A percentile compares a stretch with the other conserved stretches of the same genome.
phyloP scores from a whole-genome alignment of 2,113 vertebrate species.

The Lasiurus borealis region DNA sequence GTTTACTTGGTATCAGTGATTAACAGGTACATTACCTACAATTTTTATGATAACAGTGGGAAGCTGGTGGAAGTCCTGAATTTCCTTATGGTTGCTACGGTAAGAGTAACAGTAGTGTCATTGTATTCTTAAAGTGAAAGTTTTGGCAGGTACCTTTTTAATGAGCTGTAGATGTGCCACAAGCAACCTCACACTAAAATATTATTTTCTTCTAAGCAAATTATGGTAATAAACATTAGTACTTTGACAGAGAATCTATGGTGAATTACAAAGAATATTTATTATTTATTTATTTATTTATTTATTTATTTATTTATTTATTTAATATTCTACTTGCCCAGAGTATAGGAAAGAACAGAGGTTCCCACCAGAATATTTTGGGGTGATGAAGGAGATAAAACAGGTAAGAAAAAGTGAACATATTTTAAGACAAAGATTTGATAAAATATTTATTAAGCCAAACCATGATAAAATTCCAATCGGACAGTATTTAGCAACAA shows the following conservation, averaged over 20 bases:
- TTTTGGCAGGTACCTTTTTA: background rate
- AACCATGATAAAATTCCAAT: background rate
- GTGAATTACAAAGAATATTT: conserved; percentile 11
- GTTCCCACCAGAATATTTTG: background rate
- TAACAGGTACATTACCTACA: conserved; percentile 23
- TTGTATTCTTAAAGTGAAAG: conserved; percentile 4
- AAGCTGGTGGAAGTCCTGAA: background rate
- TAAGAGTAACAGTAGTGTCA: background rate
- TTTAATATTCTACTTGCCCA: background rate
- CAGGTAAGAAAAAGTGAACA: background rate
- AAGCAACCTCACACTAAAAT: conserved; percentile 5
- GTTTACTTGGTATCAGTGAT: conserved; percentile 21
- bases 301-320: background rate
- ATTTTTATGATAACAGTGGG: conserved; percentile 22
- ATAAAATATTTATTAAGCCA: conserved; percentile 6
- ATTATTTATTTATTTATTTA: background rate
- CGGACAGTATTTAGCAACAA: background rate
- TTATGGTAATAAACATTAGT: conserved; percentile 19
- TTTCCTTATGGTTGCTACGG: background rate
- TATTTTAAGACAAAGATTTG: conserved; percentile 39
- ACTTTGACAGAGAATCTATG: background rate
- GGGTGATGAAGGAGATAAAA: background rate
- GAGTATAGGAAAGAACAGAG: background rate
- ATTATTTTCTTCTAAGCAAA: conserved; percentile 23
- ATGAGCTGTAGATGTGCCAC: background rate